Conservation (phyloP, 2,113 vertebrate species). For the Neomonachus schauinslandi region DNA sequence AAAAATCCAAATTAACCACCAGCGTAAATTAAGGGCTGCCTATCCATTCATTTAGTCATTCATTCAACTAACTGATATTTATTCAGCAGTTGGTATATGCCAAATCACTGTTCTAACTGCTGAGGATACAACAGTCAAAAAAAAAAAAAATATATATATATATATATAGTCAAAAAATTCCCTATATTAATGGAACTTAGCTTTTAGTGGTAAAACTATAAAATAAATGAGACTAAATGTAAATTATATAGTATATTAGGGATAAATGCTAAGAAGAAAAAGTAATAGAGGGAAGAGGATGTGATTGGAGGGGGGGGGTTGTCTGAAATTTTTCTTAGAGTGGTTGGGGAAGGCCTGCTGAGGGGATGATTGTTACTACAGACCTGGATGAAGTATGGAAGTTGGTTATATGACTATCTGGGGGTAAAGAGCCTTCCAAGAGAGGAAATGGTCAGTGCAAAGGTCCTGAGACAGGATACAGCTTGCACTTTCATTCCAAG, state of each 20-base stretch:
- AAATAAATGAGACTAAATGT: not conserved
- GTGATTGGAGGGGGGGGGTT: not conserved
- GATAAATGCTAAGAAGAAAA: not conserved
- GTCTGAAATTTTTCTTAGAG: not conserved
- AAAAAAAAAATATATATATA: not conserved
- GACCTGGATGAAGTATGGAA: not conserved
- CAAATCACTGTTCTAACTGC: not conserved
- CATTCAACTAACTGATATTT: not conserved
- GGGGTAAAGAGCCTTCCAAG: not conserved
- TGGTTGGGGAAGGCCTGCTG: not conserved
- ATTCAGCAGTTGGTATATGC: not conserved
- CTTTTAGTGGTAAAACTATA: not conserved
- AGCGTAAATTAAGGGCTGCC: not conserved
- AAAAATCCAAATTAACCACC: constrained; percentile 5
- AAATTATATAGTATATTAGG: not conserved
- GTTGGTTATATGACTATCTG: not conserved
- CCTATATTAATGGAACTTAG: not conserved
- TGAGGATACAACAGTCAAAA: not conserved
- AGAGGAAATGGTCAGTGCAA: not conserved
- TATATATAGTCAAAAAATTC: not conserved
- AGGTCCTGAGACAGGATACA: not conserved
- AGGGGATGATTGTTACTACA: not conserved
- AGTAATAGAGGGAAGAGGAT: not conserved
- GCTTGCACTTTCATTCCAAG: not conserved
- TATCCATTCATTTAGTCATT: not conserved